Percentiles rank a stretch among this genome's conserved stretches.
Conservation (phyloP, 1,140 invertebrate genomes). For the Ridgeia piscesae region DNA sequence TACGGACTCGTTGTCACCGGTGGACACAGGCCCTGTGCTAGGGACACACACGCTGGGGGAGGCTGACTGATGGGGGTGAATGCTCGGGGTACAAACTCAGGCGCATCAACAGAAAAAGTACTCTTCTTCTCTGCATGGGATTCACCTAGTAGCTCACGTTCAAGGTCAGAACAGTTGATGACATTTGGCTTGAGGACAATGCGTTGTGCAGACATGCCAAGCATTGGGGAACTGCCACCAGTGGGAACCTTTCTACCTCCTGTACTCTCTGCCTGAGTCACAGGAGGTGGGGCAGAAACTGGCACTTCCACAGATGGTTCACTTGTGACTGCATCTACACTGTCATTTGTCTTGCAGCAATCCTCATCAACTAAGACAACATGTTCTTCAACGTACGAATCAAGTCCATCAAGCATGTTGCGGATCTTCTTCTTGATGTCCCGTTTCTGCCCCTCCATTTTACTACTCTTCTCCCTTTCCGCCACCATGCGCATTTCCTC, state of each 20-base stretch:
- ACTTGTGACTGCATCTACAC: neutral
- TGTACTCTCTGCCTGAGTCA: neutral
- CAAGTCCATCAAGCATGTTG: conserved; percentile 27
- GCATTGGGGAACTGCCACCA: neutral
- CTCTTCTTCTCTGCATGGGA: neutral
- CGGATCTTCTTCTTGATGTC: conserved; percentile 31
- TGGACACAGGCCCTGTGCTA: neutral
- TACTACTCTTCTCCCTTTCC: conserved; percentile 19
- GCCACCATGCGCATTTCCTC: conserved; percentile 11
- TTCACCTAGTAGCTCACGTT: conserved; percentile 9
- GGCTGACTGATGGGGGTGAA: conserved; percentile 17
- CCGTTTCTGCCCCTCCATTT: conserved; percentile 17
- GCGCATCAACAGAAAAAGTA: conserved; percentile 27
- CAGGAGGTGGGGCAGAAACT: conserved; percentile 12
- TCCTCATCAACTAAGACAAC: neutral
- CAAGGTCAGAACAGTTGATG: conserved; percentile 10
- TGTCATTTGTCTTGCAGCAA: neutral
- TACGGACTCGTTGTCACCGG: neutral
- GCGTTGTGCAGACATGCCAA: neutral
- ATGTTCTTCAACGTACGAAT: conserved; percentile 28
- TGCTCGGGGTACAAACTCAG: conserved; percentile 31
- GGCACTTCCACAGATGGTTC: neutral
- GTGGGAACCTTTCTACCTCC: neutral
- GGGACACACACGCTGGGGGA: neutral
- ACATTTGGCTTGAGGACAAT: conserved; percentile 7